Conservation (phyloP, 2,797 vertebrate genomes). For the Mareca strepera region DNA sequence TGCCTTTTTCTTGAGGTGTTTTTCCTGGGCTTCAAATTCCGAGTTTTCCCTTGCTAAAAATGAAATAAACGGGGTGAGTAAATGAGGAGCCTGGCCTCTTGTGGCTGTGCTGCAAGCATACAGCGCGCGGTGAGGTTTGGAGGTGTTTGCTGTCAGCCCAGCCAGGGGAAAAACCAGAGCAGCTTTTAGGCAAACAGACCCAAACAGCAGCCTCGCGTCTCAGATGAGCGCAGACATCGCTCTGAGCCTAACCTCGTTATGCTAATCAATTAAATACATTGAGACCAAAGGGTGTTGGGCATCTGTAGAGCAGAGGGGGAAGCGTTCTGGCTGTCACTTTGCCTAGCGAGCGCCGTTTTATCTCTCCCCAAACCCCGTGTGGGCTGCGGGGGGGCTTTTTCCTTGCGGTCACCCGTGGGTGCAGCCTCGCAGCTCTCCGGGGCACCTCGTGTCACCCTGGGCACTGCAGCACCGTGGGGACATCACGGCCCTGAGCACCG, state of each 20-base stretch:
- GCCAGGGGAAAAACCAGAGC: background rate
- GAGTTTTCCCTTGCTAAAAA: background rate
- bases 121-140: background rate
- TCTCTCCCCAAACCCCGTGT: background rate
- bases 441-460: background rate
- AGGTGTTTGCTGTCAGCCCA: fast-evolving
- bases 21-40: background rate
- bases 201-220: fast-evolving
- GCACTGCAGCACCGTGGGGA: background rate
- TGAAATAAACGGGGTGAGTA: fast-evolving
- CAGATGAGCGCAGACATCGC: background rate
- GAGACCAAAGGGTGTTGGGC: background rate
- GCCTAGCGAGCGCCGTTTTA: background rate
- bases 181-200: background rate
- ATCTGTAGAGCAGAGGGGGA: background rate
- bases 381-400: background rate
- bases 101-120: background rate
- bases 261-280: background rate
- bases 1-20: background rate
- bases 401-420: background rate
- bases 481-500: background rate
- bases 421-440: background rate
- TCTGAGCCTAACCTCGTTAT: background rate
- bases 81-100: background rate
- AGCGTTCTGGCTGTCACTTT: background rate